Evolutionary conservation across 2,113 vertebrate species (phyloP).

Genomic region (human): GRCh38 chr1:204640501-204641000

Average conservation of each 20-base stretch:
- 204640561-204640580: background rate
- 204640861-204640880: background rate
- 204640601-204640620: background rate
- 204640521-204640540: rapidly evolving
- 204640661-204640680: background rate
- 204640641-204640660: background rate
- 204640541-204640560: no score
- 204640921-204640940: background rate
- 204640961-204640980: background rate
- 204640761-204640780: background rate
- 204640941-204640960: background rate
- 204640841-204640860: background rate
- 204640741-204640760: background rate
- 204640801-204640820: background rate
- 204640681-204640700: background rate
- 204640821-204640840: background rate
- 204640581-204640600: background rate
- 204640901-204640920: background rate
- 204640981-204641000: background rate
- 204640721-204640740: background rate
- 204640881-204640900: rapidly evolving
- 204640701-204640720: background rate
- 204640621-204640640: background rate
- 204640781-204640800: background rate
- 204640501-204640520: background rate